Percentiles rank a stretch among this genome's conserved stretches.
These are phyloP conservation scores for Ichneumon xanthorius DNA, from an alignment of 2,888 invertebrate genomes.

Conservation along the genomic window DNA sequence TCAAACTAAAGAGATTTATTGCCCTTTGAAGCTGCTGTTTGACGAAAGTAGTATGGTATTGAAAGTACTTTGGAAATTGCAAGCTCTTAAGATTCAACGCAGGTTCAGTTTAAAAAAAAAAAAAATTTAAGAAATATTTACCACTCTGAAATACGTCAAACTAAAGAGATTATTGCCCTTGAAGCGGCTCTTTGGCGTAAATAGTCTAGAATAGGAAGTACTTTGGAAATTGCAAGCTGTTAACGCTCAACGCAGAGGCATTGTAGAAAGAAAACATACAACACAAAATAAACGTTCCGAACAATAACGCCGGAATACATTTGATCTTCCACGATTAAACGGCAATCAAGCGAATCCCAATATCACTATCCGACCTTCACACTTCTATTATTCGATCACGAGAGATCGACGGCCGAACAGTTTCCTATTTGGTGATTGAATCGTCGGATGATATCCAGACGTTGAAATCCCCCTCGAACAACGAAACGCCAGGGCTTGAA, in stretches of 20 bases:
- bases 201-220: too few relatives aligned
- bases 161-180: conserved; percentile 42
- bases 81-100: too few relatives aligned
- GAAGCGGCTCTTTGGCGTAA: neutral
- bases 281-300: neutral
- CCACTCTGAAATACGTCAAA: conserved; percentile 29
- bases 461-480: conserved; percentile 7
- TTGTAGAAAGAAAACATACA: too few relatives aligned
- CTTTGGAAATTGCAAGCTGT: neutral
- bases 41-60: neutral
- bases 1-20: conserved; percentile 49
- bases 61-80: neutral
- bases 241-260: too few relatives aligned
- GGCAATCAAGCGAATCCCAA: conserved; percentile 9
- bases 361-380: neutral
- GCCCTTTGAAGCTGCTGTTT: neutral
- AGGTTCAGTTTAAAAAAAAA: too few relatives aligned
- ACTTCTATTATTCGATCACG: conserved; percentile 6
- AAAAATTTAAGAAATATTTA: too few relatives aligned
- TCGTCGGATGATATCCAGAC: conserved; percentile 17
- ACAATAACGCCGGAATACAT: neutral
- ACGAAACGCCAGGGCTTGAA: neutral
- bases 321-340: neutral
- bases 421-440: conserved; percentile 3
- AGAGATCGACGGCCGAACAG: neutral